Percentiles rank a stretch among this genome's conserved stretches.
These are phyloP conservation scores for Forbesichthys agassizii DNA, from an alignment of 2,113 vertebrate species.

Conservation along the genomic window DNA sequence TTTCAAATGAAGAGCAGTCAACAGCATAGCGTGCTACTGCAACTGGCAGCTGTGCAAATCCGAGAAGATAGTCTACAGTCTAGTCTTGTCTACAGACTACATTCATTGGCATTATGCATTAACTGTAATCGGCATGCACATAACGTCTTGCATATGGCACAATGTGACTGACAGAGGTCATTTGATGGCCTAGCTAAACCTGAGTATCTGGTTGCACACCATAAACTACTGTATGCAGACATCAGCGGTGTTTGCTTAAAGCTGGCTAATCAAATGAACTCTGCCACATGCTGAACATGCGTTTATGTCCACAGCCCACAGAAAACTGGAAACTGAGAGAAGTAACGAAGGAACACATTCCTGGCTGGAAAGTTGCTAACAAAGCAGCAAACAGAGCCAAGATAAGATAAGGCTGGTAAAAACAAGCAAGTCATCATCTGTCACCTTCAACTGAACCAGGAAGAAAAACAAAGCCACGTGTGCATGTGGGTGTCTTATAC, in stretches of 20 bases:
- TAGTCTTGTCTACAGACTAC: background rate
- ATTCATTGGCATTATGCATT: background rate
- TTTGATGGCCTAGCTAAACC: constrained; percentile 15
- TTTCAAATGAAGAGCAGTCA: too few relatives aligned
- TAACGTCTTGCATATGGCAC: background rate
- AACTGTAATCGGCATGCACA: constrained; percentile 7
- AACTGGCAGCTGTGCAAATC: too few relatives aligned
- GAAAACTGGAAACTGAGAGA: background rate
- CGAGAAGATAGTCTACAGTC: too few relatives aligned
- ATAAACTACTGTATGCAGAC: background rate
- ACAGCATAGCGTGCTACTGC: too few relatives aligned
- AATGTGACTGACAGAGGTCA: background rate
- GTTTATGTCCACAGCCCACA: constrained; percentile 32
- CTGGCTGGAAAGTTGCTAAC: constrained; percentile 9
- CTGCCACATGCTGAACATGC: constrained; percentile 68
- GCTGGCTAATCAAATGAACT: constrained; percentile 38
- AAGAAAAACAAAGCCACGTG: constrained; percentile 2
- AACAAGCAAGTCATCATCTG: constrained; percentile 23
- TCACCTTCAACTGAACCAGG: constrained; percentile 23
- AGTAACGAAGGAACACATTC: constrained; percentile 13
- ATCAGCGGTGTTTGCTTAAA: constrained; percentile 20
- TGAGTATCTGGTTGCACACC: constrained; percentile 12
- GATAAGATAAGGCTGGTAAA: constrained; percentile 53
- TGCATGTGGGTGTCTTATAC: background rate
- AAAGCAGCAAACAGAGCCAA: constrained; percentile 18